Conservation (phyloP, 2,113 vertebrate genomes). For the Centropristis striata region DNA sequence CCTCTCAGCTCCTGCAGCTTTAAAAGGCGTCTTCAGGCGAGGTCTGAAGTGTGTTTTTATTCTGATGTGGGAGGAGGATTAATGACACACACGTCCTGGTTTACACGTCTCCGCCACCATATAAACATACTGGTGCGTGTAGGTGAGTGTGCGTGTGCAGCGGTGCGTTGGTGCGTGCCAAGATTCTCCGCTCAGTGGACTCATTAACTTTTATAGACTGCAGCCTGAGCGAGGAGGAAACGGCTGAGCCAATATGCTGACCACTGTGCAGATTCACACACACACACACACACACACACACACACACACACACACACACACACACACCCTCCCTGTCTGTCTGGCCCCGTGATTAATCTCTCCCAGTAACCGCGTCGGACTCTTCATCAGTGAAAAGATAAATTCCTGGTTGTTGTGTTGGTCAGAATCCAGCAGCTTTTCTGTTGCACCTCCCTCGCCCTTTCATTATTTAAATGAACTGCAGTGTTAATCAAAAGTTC, state of each 20-base stretch:
- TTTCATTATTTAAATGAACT: constrained; percentile 64
- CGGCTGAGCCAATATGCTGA: constrained; percentile 69
- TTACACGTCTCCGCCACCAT: constrained; percentile 9
- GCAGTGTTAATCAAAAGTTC: constrained; percentile 68
- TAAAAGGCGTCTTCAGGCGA: constrained; percentile 17
- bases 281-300: constrained; percentile 24
- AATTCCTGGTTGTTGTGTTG: constrained; percentile 45
- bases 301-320: background rate
- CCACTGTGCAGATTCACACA: constrained; percentile 45
- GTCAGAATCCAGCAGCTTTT: constrained; percentile 46
- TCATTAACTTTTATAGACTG: constrained; percentile 76
- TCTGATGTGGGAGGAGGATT: constrained; percentile 1
- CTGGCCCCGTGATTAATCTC: constrained; percentile 49
- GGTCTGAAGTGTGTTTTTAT: background rate
- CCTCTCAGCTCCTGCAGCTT: background rate
- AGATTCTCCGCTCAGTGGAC: constrained; percentile 21
- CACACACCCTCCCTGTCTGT: background rate
- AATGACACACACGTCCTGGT: constrained; percentile 6
- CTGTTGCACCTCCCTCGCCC: constrained; percentile 28
- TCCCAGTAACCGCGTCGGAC: constrained; percentile 17
- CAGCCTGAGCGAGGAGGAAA: constrained; percentile 55
- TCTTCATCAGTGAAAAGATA: constrained; percentile 39
- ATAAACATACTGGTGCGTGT: background rate
- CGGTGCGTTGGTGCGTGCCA: constrained; percentile 3
- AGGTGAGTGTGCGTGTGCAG: constrained; percentile 10